These are phyloP conservation scores for Sphaerodactylus townsendi DNA, from an alignment of 2,113 vertebrate species.

Conservation along the genomic window DNA sequence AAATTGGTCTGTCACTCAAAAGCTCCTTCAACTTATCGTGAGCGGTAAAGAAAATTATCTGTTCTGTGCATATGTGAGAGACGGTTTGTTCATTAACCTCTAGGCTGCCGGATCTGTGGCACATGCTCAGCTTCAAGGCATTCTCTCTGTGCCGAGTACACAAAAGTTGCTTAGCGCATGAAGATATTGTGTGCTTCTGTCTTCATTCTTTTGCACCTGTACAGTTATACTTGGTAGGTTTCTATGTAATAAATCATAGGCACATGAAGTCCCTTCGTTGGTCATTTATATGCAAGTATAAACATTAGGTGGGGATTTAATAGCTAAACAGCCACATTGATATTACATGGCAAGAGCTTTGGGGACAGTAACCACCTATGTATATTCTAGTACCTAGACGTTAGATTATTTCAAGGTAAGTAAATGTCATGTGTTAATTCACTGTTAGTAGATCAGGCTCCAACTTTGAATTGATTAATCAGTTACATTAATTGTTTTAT, in stretches of 20 bases:
- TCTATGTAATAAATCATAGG: conserved; percentile 6
- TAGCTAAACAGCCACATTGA: conserved; percentile 5
- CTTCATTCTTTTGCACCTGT: not conserved
- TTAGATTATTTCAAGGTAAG: conserved; percentile 13
- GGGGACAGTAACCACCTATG: conserved; percentile 2
- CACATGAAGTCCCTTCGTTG: not conserved
- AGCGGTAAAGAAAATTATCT: conserved; percentile 76
- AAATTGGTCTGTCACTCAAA: conserved; percentile 79
- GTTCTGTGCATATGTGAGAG: conserved; percentile 70
- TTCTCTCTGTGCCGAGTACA: conserved; percentile 12
- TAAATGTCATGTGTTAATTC: not conserved
- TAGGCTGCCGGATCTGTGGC: conserved; percentile 57
- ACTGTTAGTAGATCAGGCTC: conserved; percentile 8
- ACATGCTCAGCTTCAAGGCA: conserved; percentile 33
- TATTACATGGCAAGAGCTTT: conserved; percentile 39
- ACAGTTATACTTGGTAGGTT: not conserved
- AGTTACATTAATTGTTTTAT: not conserved
- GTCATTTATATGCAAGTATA: not conserved
- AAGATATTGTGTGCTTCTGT: not conserved
- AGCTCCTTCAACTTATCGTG: conserved; percentile 69
- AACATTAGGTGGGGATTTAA: conserved; percentile 11
- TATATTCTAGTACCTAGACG: conserved; percentile 12
- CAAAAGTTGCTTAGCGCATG: conserved; percentile 9
- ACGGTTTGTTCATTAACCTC: conserved; percentile 67
- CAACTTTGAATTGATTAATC: not conserved